Evolutionary conservation across 2,797 vertebrate species (phyloP).

Genomic region (Acestrorhynchus altus): DNA sequence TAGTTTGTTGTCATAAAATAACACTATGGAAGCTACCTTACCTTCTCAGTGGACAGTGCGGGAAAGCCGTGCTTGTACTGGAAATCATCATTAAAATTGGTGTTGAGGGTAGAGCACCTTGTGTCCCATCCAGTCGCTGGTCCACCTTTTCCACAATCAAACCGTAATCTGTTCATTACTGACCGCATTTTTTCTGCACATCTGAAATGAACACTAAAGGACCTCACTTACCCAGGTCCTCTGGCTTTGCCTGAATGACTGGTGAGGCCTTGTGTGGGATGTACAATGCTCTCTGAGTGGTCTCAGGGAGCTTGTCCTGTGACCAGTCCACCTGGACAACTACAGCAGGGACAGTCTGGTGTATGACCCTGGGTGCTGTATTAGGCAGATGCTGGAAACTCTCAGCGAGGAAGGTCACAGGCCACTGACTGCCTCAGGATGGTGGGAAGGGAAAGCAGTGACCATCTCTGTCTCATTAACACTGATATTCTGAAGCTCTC

Average conservation of each 20-base stretch:
- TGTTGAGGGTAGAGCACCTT: neutral
- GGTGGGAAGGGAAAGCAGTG: constrained; percentile 37
- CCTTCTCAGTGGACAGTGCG: constrained; percentile 49
- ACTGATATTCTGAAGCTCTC: constrained; percentile 46
- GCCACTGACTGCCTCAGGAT: neutral
- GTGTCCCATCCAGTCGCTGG: constrained; percentile 55
- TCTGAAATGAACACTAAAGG: neutral
- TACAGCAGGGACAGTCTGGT: neutral
- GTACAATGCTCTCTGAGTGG: constrained; percentile 51
- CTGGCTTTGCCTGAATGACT: constrained; percentile 35
- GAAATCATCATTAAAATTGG: constrained; percentile 59
- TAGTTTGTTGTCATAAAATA: no score
- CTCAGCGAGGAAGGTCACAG: no score
- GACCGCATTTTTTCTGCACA: no score
- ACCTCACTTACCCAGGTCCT: constrained; percentile 49
- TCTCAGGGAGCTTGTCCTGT: constrained; percentile 45
- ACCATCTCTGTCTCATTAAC: constrained; percentile 42
- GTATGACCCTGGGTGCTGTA: neutral
- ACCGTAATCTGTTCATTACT: neutral
- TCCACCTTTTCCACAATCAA: constrained; percentile 42
- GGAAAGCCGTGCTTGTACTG: constrained; percentile 40
- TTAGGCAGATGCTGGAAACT: constrained; percentile 19
- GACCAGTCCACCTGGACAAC: neutral
- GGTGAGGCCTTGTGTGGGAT: constrained; percentile 14
- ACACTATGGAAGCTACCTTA: constrained; percentile 33